Evolutionary conservation across 2,888 invertebrate genomes (phyloP).

Genomic region (Arrhopalites spinosus): DNA sequence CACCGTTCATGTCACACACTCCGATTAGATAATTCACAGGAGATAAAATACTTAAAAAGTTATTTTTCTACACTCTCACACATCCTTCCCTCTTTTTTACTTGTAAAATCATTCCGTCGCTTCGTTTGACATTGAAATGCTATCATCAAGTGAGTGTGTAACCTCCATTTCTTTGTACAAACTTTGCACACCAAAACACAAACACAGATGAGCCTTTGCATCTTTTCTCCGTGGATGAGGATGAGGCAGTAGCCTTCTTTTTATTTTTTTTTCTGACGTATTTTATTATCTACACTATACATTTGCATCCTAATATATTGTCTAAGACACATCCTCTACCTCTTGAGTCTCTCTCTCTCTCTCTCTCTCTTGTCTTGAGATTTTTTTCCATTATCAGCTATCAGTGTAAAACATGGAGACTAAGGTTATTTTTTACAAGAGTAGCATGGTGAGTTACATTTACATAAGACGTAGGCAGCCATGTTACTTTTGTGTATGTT

Average conservation of each 20-base stretch:
- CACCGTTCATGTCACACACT: constrained; percentile 11
- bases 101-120: background rate
- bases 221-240: background rate
- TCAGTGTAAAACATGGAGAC: background rate
- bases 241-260: background rate
- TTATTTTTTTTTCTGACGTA: background rate
- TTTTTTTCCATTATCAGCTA: constrained; percentile 9
- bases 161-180: no score
- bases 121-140: background rate
- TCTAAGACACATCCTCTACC: background rate
- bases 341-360: background rate
- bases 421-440: background rate
- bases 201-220: no score
- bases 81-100: background rate
- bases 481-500: no score
- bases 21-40: constrained; percentile 2
- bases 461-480: no score
- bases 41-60: background rate
- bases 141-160: no score
- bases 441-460: no score
- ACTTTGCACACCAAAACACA: no score
- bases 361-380: background rate
- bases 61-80: background rate
- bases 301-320: no score
- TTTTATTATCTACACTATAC: no score